phyloP scores from a whole-genome alignment of 2,888 invertebrate species.

The Scrobipalpa atriplicella region DNA sequence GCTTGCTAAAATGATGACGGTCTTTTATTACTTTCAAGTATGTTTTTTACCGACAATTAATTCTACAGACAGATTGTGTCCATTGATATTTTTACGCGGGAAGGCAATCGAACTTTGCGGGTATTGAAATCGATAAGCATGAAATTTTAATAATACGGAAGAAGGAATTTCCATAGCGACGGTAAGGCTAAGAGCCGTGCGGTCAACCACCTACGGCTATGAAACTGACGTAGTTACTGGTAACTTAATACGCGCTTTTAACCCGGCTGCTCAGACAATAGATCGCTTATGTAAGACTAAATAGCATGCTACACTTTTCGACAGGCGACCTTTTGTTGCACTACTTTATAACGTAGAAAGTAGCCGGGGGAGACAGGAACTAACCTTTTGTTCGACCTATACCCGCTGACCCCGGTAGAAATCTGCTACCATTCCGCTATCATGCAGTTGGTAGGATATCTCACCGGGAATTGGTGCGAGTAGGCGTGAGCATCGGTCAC shows the following conservation, averaged over 20 bases:
- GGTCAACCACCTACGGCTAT: slow-evolving; percentile 24
- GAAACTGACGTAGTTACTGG: slow-evolving; percentile 20
- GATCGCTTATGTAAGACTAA: slow-evolving; percentile 34
- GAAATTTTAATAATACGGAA: slow-evolving; percentile 26
- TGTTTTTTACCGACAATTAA: slow-evolving; percentile 10
- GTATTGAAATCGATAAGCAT: slow-evolving; percentile 23
- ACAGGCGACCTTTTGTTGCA: slow-evolving; percentile 57
- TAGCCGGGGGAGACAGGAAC: slow-evolving; percentile 67
- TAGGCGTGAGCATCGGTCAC: slow-evolving; percentile 79
- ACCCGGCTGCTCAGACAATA: slow-evolving; percentile 21
- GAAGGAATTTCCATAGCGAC: slow-evolving; percentile 19
- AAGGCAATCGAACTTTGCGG: slow-evolving; percentile 20
- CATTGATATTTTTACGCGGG: slow-evolving; percentile 4
- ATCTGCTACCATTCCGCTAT: slow-evolving; percentile 68
- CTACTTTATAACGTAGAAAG: slow-evolving; percentile 76
- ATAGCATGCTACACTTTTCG: slow-evolving; percentile 38
- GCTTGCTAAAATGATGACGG: slow-evolving; percentile 32
- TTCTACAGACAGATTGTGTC: slow-evolving; percentile 4
- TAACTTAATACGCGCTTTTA: slow-evolving; percentile 19
- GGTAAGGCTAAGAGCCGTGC: slow-evolving; percentile 12
- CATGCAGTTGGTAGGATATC: slow-evolving; percentile 39
- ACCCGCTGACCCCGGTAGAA: slow-evolving; percentile 67
- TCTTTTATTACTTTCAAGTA: slow-evolving; percentile 27
- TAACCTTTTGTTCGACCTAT: slow-evolving; percentile 75
- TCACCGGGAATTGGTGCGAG: slow-evolving; percentile 43